Percentiles rank a stretch among this genome's conserved stretches.
Conservation (phyloP, 2,113 vertebrate species). For the Ibidorhyncha struthersii region DNA sequence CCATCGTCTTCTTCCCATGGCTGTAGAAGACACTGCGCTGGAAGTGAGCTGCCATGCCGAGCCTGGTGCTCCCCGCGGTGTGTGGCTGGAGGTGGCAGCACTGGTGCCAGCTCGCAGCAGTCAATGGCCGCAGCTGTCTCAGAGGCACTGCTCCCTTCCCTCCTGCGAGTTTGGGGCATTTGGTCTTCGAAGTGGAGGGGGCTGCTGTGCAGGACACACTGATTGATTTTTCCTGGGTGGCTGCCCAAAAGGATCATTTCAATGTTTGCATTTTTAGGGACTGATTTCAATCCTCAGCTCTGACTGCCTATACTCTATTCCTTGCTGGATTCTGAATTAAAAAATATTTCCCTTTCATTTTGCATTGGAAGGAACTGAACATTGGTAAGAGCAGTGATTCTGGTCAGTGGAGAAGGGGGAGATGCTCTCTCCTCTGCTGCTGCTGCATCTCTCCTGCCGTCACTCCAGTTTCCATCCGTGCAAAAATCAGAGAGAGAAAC, state of each 20-base stretch:
- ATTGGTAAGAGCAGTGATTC: neutral
- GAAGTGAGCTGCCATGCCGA: neutral
- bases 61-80: neutral
- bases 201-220: neutral
- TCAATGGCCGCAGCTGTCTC: rapidly evolving
- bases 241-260: neutral
- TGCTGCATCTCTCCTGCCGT: neutral
- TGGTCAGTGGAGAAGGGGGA: rapidly evolving
- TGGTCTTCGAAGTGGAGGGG: neutral
- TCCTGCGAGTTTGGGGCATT: rapidly evolving
- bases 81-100: rapidly evolving
- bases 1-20: rapidly evolving
- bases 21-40: rapidly evolving
- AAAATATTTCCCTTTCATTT: neutral
- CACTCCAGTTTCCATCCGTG: neutral
- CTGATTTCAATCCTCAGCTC: neutral
- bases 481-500: neutral
- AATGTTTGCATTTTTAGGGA: neutral
- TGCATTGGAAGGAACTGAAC: neutral
- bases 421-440: neutral
- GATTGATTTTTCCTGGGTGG: neutral
- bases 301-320: neutral
- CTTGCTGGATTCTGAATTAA: neutral
- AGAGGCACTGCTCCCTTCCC: rapidly evolving
- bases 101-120: rapidly evolving